These are phyloP conservation scores for Drosophila aldrichi DNA, from an alignment of 2,888 invertebrate species.

Conservation along the genomic window DNA sequence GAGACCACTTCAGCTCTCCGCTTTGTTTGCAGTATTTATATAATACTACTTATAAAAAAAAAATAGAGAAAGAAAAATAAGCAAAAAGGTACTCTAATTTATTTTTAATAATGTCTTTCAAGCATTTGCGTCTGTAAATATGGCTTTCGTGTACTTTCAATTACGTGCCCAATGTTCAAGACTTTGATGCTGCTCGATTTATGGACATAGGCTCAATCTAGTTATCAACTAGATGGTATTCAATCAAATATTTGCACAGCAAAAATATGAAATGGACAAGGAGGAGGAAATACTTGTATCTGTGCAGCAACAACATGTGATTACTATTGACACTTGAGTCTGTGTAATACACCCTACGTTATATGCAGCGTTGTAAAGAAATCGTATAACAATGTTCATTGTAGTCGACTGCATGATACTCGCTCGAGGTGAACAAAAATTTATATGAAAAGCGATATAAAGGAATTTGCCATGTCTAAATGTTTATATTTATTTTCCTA, in stretches of 20 bases:
- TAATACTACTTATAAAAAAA: constrained; percentile 16
- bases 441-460: not conserved
- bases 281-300: not conserved
- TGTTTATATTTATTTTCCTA: not conserved
- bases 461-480: not conserved
- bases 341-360: constrained; percentile 16
- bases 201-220: constrained; percentile 30
- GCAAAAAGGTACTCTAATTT: constrained; percentile 71
- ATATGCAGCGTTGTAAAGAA: not conserved
- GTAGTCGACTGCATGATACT: constrained; percentile 3
- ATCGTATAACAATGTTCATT: not conserved
- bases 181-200: constrained; percentile 35
- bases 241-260: constrained; percentile 51
- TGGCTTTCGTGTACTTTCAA: constrained; percentile 66
- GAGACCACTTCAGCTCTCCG: constrained; percentile 59
- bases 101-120: constrained; percentile 71
- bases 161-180: constrained; percentile 45
- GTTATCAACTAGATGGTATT: constrained; percentile 27
- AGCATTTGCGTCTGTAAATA: constrained; percentile 39
- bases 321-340: constrained; percentile 8
- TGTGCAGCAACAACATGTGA: constrained; percentile 6
- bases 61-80: constrained; percentile 5
- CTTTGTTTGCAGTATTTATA: constrained; percentile 53
- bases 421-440: not conserved
- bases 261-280: constrained; percentile 33